Conservation (phyloP, 1,140 invertebrate genomes). For the Wiebesia pumilae region DNA sequence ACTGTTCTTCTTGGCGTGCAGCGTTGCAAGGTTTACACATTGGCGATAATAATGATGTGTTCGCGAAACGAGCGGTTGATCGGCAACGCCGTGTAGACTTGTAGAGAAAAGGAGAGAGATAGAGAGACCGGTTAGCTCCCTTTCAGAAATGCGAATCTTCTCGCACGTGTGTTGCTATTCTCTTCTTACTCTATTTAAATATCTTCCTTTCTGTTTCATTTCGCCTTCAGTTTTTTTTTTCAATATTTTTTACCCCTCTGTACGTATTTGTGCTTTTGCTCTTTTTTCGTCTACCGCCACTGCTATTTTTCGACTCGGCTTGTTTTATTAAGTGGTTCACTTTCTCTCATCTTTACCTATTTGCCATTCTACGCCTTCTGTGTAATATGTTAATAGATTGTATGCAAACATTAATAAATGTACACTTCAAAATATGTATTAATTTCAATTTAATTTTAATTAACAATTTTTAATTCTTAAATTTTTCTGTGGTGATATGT, state of each 20-base stretch:
- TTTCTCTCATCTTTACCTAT: neutral
- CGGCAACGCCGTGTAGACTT: conserved; percentile 31
- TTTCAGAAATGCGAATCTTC: conserved; percentile 52
- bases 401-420: too few relatives aligned
- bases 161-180: conserved; percentile 6
- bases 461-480: too few relatives aligned
- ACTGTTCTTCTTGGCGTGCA: conserved; percentile 23
- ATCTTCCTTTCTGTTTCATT: neutral
- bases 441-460: too few relatives aligned
- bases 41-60: conserved; percentile 40
- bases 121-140: conserved; percentile 29
- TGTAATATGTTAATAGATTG: neutral
- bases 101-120: neutral
- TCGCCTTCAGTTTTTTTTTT: conserved; percentile 2
- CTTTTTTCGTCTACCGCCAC: conserved; percentile 14
- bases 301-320: conserved; percentile 4
- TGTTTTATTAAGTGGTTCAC: neutral
- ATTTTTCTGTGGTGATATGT: too few relatives aligned
- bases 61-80: conserved; percentile 25
- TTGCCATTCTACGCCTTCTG: neutral
- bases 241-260: neutral
- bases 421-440: too few relatives aligned
- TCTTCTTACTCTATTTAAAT: conserved; percentile 28
- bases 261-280: conserved; percentile 4
- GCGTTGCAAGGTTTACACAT: conserved; percentile 43